These are phyloP conservation scores for Pleuronectes platessa DNA, from an alignment of 2,113 vertebrate genomes.

Conservation along the genomic window DNA sequence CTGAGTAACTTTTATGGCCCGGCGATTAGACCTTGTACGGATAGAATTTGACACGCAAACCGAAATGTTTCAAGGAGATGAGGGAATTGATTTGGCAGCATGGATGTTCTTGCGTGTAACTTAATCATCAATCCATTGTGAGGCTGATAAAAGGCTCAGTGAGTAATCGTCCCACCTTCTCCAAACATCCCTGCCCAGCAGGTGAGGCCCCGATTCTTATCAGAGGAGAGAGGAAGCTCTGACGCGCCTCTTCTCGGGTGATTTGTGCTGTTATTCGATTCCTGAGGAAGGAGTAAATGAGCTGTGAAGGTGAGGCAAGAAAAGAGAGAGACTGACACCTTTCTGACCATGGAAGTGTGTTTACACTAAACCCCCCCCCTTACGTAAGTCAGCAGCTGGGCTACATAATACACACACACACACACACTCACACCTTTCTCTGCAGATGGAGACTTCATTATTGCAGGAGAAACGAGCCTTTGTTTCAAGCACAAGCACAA, in stretches of 20 bases:
- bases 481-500: constrained; percentile 57
- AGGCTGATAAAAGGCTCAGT: constrained; percentile 19
- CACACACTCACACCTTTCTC: constrained; percentile 32
- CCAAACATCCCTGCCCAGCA: constrained; percentile 43
- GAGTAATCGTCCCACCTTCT: constrained; percentile 49
- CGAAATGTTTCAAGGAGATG: neutral
- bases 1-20: constrained; percentile 15
- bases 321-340: constrained; percentile 64
- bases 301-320: constrained; percentile 70
- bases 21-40: neutral
- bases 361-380: constrained; percentile 50
- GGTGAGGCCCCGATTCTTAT: constrained; percentile 52
- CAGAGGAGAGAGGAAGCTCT: constrained; percentile 35
- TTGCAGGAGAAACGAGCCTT: constrained; percentile 54
- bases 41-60: neutral
- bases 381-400: constrained; percentile 61
- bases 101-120: neutral
- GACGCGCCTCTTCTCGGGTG: constrained; percentile 26
- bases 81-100: neutral
- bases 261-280: constrained; percentile 52
- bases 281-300: constrained; percentile 60
- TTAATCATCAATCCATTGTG: neutral
- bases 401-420: constrained; percentile 28
- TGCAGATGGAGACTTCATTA: constrained; percentile 67
- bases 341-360: constrained; percentile 59